phyloP scores from a whole-genome alignment of 2,797 vertebrate genomes.

The Todus mexicanus region DNA sequence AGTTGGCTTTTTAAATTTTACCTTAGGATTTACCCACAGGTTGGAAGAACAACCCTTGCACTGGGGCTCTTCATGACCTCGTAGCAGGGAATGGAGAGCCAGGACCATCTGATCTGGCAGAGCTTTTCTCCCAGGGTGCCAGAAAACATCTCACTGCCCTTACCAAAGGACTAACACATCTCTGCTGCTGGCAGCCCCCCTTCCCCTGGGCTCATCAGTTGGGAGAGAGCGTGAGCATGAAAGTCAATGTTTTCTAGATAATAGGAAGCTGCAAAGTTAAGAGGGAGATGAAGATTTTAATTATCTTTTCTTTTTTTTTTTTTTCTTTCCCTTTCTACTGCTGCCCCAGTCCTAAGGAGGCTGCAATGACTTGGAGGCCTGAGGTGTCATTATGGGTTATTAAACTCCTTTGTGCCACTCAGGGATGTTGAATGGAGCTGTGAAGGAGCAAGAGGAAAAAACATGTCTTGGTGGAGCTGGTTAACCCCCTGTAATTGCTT shows the following conservation, averaged over 20 bases:
- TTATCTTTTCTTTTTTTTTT: not conserved
- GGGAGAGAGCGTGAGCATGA: accelerated
- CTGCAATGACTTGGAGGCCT: constrained; percentile 3
- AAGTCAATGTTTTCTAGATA: constrained; percentile 2
- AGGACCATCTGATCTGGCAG: not conserved
- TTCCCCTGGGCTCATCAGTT: not conserved
- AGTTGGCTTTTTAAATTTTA: not conserved
- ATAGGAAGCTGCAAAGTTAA: constrained; percentile 28
- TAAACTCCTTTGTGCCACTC: constrained; percentile 60
- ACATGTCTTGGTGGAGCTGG: not conserved
- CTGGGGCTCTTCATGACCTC: accelerated
- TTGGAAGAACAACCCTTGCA: not conserved
- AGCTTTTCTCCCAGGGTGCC: not conserved
- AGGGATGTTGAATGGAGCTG: constrained; percentile 42
- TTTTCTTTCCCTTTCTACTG: not conserved
- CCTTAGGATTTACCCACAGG: not conserved
- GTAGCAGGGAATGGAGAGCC: not conserved
- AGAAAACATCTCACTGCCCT: not conserved
- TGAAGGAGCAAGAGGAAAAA: not conserved
- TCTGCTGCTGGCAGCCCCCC: not conserved
- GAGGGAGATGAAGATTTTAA: constrained; percentile 47
- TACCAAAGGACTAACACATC: not conserved
- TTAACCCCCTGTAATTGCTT: constrained; percentile 50
- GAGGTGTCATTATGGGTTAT: constrained; percentile 70
- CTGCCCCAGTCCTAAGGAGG: not conserved